Evolutionary conservation across 2,797 vertebrate genomes (phyloP).

Genomic region (Acrossocheilus fasciatus): DNA sequence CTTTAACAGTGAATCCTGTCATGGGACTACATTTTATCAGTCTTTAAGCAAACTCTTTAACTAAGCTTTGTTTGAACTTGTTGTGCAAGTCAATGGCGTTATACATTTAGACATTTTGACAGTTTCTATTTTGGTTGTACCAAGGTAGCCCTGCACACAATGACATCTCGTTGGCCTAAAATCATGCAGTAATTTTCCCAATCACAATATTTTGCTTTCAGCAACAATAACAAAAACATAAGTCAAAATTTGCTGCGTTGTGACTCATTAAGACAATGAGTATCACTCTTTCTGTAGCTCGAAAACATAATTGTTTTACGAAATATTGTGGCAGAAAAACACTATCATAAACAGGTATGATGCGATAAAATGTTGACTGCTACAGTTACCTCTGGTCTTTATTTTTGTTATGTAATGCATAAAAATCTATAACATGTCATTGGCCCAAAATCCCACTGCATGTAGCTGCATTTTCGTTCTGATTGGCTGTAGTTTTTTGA

Average conservation of each 20-base stretch:
- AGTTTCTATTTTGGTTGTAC: not conserved
- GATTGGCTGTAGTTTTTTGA: not conserved
- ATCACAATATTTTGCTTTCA: not conserved
- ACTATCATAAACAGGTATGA: not conserved
- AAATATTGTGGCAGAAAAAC: not conserved
- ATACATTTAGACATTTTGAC: not conserved
- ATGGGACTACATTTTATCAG: not conserved
- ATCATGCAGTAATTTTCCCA: not conserved
- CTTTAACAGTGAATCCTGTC: not conserved
- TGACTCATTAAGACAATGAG: not conserved
- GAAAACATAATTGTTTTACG: not conserved
- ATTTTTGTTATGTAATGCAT: not conserved
- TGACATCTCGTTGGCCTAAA: not conserved
- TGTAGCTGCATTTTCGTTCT: no score
- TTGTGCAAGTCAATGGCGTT: not conserved
- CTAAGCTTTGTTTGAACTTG: not conserved
- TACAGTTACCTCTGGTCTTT: not conserved
- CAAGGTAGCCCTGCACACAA: not conserved
- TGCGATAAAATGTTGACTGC: not conserved
- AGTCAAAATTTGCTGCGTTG: not conserved
- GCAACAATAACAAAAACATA: not conserved
- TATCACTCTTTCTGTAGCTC: not conserved
- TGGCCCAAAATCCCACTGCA: not conserved
- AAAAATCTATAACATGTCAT: not conserved
- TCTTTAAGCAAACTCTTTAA: not conserved